Evolutionary conservation across 1,140 invertebrate species (phyloP), one percentile per base, ranked within the genome.

Genomic region (Nixonia krombeini): DNA sequence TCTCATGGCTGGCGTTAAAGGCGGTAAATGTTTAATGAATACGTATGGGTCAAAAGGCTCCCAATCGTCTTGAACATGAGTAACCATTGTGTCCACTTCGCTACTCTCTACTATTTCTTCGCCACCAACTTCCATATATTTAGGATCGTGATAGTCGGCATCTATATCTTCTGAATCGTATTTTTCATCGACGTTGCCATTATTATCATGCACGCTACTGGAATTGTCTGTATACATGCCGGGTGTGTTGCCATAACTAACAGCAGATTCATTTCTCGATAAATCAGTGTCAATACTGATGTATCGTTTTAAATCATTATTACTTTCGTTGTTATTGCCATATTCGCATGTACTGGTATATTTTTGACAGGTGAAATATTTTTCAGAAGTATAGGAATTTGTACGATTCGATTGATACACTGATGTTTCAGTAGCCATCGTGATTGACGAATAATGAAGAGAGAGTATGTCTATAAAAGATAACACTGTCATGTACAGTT

Each of bases 11-110:
- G 92, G 88, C 1, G 94, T 94, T 9, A 97, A 76, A 0, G 96
- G 96, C 15, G 96, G 96, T 59, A 98, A 83, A 84, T 94, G 91
- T 81, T 96, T 96, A 44, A 98, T 97, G 77, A 97, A 97, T 26
- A 93, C 87, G 75, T 96, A 96, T 1, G 94, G 94, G 85, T 96
- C 94, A 78, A 95, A 94, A 0, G 92, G 87, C 66, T 94, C 92
- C 79, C 91, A 91, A 84, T 93, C 93, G 1, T 91, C 90, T 9
- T 90, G 88, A 7, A 88, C 86, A 72, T 90, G 88, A 21, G 76
- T 78, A 28, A 82, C 84, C 76, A 85, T 86, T 64, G 88, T 88
- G 68, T 88, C 86, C 18, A 87, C 84, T 63, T 87, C 81, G 75
- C 87, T 77, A 73, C 82, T 82, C 73, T 87, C 83, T 63, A 87